Conservation (phyloP, 2,888 invertebrate genomes). For the Urechis unicinctus region DNA sequence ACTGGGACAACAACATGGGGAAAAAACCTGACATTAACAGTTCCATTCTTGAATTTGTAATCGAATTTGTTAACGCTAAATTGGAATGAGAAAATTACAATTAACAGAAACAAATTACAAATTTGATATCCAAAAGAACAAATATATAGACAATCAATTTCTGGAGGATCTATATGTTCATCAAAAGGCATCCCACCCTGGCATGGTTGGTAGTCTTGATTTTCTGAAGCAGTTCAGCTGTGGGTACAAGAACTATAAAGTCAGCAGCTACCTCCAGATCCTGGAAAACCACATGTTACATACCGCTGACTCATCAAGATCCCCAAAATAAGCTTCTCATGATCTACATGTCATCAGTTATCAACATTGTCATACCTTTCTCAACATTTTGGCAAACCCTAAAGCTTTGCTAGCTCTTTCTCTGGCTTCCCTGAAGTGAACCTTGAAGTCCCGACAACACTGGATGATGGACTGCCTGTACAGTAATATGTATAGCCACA, state of each 20-base stretch:
- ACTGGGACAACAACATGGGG: conserved; percentile 29
- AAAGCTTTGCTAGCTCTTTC: conserved; percentile 75
- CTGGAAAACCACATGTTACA: conserved; percentile 22
- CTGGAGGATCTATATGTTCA: neutral
- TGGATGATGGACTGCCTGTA: conserved; percentile 57
- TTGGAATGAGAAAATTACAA: neutral
- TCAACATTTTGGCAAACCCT: conserved; percentile 72
- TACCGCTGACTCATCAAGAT: neutral
- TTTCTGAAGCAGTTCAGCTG: conserved; percentile 54
- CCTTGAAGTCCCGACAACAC: conserved; percentile 73
- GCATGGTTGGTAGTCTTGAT: conserved; percentile 50
- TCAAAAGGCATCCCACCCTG: conserved; percentile 34
- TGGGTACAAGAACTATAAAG: conserved; percentile 43
- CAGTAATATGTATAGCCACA: neutral
- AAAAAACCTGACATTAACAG: too few species aligned
- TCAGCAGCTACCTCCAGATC: conserved; percentile 60
- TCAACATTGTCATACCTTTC: conserved; percentile 49
- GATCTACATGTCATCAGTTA: conserved; percentile 1
- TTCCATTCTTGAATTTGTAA: too few species aligned
- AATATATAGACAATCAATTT: too few species aligned
- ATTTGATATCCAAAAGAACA: too few species aligned
- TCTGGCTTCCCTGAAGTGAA: conserved; percentile 69
- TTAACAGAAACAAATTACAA: too few species aligned
- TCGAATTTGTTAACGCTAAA: neutral
- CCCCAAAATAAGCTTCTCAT: neutral